These are phyloP conservation scores for Tetanocera ferruginea DNA, from an alignment of 2,888 invertebrate genomes.

Conservation along the genomic window DNA sequence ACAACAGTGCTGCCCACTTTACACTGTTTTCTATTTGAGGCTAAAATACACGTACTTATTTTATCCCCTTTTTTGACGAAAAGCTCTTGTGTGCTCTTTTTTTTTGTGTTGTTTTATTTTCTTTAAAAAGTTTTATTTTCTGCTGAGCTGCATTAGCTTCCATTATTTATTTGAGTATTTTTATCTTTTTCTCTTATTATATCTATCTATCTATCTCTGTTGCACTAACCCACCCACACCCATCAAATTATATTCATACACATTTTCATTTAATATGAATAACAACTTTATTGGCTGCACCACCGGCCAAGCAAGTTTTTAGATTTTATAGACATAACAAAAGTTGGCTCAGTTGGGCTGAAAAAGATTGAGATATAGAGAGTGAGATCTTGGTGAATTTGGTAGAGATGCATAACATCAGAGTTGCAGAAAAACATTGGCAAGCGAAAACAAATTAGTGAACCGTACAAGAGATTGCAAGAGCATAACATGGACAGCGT, in stretches of 20 bases:
- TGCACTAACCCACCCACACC: not conserved
- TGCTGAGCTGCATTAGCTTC: not conserved
- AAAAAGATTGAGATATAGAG: not conserved
- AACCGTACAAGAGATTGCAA: conserved; percentile 26
- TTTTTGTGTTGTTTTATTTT: not conserved
- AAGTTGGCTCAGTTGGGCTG: not conserved
- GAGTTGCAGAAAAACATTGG: conserved; percentile 21
- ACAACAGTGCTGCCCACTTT: no score
- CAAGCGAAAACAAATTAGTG: conserved; percentile 33
- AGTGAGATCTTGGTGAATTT: not conserved
- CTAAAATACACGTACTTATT: no score
- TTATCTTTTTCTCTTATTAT: not conserved
- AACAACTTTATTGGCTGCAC: conserved; percentile 26
- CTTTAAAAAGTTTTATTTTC: not conserved
- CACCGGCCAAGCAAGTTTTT: not conserved
- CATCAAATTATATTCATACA: conserved; percentile 18
- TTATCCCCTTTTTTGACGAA: no score
- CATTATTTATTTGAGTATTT: not conserved
- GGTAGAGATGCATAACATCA: not conserved
- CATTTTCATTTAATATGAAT: conserved; percentile 27
- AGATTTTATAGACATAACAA: conserved; percentile 11
- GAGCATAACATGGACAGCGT: not conserved
- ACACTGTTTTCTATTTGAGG: no score
- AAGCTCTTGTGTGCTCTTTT: not conserved
- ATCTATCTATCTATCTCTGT: not conserved